A percentile compares a stretch with the other conserved stretches of the same genome.
Evolutionary conservation across 1,140 invertebrate species (phyloP).

Genomic region (Drosophila sechellia): DNA sequence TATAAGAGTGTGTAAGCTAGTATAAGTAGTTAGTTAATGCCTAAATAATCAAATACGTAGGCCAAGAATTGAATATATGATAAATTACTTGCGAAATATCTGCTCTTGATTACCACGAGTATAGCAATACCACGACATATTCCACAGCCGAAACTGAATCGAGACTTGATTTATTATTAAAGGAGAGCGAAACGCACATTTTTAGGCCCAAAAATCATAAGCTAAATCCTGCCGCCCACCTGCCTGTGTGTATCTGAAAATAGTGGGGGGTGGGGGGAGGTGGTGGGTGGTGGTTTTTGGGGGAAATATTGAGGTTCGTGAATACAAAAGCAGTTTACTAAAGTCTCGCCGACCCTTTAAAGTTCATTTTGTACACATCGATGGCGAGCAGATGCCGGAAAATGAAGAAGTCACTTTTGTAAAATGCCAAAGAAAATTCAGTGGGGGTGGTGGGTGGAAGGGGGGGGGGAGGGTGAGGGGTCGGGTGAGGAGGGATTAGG

Average conservation of each 20-base stretch:
- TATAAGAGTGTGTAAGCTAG: too few species aligned
- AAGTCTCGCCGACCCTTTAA: not conserved
- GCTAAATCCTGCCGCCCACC: constrained; percentile 3
- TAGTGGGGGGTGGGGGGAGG: not conserved
- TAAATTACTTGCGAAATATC: too few species aligned
- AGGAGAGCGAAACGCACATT: constrained; percentile 1
- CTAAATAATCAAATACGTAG: too few species aligned
- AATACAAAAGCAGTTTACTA: not conserved
- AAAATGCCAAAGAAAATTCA: not conserved
- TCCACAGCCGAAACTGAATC: not conserved
- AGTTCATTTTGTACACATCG: constrained; percentile 5
- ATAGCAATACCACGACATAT: too few species aligned
- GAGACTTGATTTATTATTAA: not conserved
- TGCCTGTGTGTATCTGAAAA: not conserved
- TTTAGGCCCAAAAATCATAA: not conserved
- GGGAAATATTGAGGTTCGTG: not conserved
- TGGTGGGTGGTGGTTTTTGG: not conserved
- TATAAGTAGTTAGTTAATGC: too few species aligned
- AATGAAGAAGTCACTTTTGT: not conserved
- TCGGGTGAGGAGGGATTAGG: too few species aligned
- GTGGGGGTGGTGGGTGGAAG: too few species aligned
- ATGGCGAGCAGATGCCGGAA: not conserved
- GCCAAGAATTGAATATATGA: too few species aligned
- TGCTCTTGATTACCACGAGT: too few species aligned
- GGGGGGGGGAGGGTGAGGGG: not conserved